These are phyloP conservation scores for Agonopterix subpropinquella DNA, from an alignment of 2,888 invertebrate species.

Conservation along the genomic window DNA sequence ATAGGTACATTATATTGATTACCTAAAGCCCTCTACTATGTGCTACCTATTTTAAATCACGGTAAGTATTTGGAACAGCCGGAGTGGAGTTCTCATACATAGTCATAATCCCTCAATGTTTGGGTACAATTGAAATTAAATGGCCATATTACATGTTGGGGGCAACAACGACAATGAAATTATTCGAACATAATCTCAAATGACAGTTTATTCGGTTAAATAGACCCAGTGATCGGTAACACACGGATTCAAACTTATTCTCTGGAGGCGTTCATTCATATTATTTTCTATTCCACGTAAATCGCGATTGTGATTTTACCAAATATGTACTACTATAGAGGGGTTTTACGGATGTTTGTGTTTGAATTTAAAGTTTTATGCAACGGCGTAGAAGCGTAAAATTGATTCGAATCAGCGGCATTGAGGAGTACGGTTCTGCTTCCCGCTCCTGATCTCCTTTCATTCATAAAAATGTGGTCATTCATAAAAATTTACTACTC, in stretches of 20 bases:
- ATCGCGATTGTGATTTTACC: conserved; percentile 30
- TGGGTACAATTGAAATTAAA: conserved; percentile 41
- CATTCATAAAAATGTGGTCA: conserved; percentile 43
- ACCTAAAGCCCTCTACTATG: conserved; percentile 27
- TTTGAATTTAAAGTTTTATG: conserved; percentile 58
- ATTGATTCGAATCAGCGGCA: conserved; percentile 50
- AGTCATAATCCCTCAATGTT: conserved; percentile 1
- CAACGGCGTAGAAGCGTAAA: conserved; percentile 63
- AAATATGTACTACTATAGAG: conserved; percentile 29
- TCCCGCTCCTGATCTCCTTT: conserved; percentile 31
- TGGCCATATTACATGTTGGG: conserved; percentile 43
- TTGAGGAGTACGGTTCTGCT: conserved; percentile 50
- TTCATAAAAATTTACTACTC: conserved; percentile 58
- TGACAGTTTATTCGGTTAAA: conserved; percentile 54
- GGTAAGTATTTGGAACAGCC: too few species aligned
- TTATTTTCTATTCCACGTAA: conserved; percentile 49
- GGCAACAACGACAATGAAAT: conserved; percentile 36
- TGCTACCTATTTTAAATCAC: conserved; percentile 17
- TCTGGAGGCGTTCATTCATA: conserved; percentile 63
- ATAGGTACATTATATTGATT: conserved; percentile 36
- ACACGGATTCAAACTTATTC: conserved; percentile 37
- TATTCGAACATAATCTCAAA: conserved; percentile 39
- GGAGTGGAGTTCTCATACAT: neutral
- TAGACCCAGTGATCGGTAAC: conserved; percentile 29
- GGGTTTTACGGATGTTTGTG: conserved; percentile 40